Evolutionary conservation across 2,113 vertebrate genomes (phyloP).

Genomic region (Ondatra zibethicus): DNA sequence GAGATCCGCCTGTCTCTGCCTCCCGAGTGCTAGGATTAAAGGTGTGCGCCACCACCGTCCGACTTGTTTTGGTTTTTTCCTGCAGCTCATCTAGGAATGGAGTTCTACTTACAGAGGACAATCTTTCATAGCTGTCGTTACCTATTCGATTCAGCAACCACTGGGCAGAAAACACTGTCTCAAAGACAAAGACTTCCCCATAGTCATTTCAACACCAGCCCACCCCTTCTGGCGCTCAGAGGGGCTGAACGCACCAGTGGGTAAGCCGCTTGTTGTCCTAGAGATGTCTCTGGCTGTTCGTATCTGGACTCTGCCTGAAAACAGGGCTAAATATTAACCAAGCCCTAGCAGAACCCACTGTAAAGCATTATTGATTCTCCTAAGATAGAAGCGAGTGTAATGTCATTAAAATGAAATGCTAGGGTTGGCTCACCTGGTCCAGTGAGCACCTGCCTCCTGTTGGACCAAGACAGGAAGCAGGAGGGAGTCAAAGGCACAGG

Average conservation of each 20-base stretch:
- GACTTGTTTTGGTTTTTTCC: background rate
- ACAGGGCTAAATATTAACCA: constrained; percentile 63
- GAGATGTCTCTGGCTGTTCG: background rate
- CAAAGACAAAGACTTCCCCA: background rate
- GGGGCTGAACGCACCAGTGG: background rate
- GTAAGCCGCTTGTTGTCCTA: background rate
- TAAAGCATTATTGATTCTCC: constrained; percentile 39
- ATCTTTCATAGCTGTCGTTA: background rate
- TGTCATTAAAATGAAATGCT: rapidly evolving
- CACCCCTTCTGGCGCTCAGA: background rate
- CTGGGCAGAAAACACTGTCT: background rate
- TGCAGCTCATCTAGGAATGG: background rate
- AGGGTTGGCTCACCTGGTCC: background rate
- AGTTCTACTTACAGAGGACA: background rate
- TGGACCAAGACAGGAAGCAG: background rate
- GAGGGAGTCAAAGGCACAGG: background rate
- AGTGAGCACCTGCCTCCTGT: background rate
- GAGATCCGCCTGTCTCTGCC: background rate
- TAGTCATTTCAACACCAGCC: rapidly evolving
- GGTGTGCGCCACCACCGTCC: background rate
- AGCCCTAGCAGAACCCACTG: background rate
- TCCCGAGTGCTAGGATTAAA: no score
- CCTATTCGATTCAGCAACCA: rapidly evolving
- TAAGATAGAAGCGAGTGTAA: background rate
- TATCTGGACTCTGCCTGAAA: background rate